Evolutionary conservation across 1,140 invertebrate species (phyloP).

Genomic region (Parasteatoda tepidariorum): DNA sequence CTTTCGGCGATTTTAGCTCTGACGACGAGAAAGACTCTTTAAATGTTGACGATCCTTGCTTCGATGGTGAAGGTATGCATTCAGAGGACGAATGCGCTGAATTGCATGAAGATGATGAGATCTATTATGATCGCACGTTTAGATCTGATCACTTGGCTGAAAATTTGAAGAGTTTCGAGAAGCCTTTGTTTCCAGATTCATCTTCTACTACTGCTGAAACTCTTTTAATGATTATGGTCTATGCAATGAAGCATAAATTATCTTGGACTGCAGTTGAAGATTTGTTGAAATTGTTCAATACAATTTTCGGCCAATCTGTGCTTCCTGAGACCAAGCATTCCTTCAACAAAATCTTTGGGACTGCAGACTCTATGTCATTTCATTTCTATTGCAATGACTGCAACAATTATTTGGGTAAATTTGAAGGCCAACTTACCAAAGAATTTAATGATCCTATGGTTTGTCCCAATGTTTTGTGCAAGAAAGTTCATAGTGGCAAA

Average conservation of each 20-base stretch:
- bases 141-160: background rate
- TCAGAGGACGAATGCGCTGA: background rate
- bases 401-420: slow-evolving; percentile 11
- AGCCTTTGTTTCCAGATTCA: background rate
- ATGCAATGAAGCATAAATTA: slow-evolving; percentile 13
- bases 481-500: background rate
- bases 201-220: background rate
- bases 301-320: slow-evolving; percentile 1
- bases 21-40: background rate
- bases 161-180: slow-evolving; percentile 2
- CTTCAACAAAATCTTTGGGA: background rate
- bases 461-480: slow-evolving; percentile 1
- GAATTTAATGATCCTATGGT: too few relatives aligned
- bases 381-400: slow-evolving; percentile 18
- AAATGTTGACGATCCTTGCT: background rate
- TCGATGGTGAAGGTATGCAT: background rate
- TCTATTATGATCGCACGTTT: background rate
- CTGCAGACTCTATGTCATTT: background rate
- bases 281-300: background rate
- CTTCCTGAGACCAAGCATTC: slow-evolving; percentile 12
- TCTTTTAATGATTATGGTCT: slow-evolving; percentile 11
- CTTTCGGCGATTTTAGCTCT: background rate
- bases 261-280: too few relatives aligned
- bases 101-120: background rate
- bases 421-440: slow-evolving; percentile 1